These are phyloP conservation scores for Netelia melanura DNA, from an alignment of 2,888 invertebrate genomes.

Conservation along the genomic window DNA sequence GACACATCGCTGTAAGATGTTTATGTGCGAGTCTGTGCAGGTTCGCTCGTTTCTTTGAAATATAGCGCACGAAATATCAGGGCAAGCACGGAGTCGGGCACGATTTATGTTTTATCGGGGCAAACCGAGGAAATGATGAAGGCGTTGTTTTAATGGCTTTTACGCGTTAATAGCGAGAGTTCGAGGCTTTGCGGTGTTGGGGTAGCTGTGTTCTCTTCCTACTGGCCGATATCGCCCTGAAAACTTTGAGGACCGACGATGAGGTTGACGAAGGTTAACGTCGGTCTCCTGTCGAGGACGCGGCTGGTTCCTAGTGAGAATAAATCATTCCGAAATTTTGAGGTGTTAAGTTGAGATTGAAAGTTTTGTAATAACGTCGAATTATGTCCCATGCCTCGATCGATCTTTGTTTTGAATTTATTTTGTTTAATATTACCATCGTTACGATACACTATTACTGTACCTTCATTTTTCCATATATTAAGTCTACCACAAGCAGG, in stretches of 20 bases:
- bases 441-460: too few species aligned
- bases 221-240: constrained; percentile 31
- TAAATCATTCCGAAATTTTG: constrained; percentile 13
- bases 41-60: constrained; percentile 32
- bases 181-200: constrained; percentile 10
- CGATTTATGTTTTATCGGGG: constrained; percentile 50
- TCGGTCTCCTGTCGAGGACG: constrained; percentile 14
- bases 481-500: too few species aligned
- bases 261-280: constrained; percentile 40
- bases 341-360: constrained; percentile 1
- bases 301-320: neutral
- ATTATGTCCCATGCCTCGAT: neutral
- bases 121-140: constrained; percentile 44
- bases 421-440: neutral
- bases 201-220: constrained; percentile 10
- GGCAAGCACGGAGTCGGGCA: constrained; percentile 5
- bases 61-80: constrained; percentile 15
- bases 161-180: constrained; percentile 45
- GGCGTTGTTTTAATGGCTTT: constrained; percentile 46
- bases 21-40: constrained; percentile 8
- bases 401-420: constrained; percentile 4
- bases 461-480: too few species aligned
- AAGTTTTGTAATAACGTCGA: neutral
- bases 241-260: constrained; percentile 20
- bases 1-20: constrained; percentile 13